phyloP scores from a whole-genome alignment of 1,140 invertebrate species.

The Calephelis nemesis region DNA sequence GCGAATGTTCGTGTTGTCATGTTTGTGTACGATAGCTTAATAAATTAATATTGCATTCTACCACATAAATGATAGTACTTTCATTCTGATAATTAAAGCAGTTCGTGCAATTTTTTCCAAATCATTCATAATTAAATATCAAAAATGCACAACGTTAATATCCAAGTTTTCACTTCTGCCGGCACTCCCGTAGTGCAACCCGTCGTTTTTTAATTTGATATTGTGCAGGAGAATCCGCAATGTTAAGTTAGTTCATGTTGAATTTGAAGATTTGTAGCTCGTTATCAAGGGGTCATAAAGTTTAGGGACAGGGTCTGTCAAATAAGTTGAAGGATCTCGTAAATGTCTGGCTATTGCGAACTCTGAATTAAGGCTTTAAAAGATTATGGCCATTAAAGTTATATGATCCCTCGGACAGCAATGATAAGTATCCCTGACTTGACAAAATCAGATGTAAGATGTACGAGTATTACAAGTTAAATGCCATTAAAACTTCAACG shows the following conservation, averaged over 20 bases:
- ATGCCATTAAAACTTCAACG: background rate
- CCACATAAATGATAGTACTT: too few relatives aligned
- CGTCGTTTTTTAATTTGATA: too few relatives aligned
- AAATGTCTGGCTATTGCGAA: conserved; percentile 45
- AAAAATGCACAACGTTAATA: too few relatives aligned
- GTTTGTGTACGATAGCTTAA: too few relatives aligned
- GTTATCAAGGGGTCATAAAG: conserved; percentile 22
- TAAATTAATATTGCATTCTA: too few relatives aligned
- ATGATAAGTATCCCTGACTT: conserved; percentile 11
- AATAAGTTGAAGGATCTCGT: conserved; percentile 35
- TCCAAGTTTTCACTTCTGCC: too few relatives aligned
- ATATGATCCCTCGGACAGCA: conserved; percentile 51
- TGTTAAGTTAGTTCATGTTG: background rate
- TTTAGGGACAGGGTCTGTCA: conserved; percentile 18
- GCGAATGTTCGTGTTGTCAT: too few relatives aligned
- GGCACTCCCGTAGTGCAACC: too few relatives aligned
- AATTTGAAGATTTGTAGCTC: conserved; percentile 5
- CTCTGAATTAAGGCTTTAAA: conserved; percentile 52
- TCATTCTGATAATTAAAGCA: too few relatives aligned
- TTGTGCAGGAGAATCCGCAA: too few relatives aligned
- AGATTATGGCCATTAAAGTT: conserved; percentile 65
- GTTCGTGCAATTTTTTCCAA: too few relatives aligned
- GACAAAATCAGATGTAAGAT: background rate
- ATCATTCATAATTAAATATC: too few relatives aligned
- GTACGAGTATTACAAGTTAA: background rate